phyloP scores from a whole-genome alignment of 2,797 vertebrate species.

The Gouania willdenowi region DNA sequence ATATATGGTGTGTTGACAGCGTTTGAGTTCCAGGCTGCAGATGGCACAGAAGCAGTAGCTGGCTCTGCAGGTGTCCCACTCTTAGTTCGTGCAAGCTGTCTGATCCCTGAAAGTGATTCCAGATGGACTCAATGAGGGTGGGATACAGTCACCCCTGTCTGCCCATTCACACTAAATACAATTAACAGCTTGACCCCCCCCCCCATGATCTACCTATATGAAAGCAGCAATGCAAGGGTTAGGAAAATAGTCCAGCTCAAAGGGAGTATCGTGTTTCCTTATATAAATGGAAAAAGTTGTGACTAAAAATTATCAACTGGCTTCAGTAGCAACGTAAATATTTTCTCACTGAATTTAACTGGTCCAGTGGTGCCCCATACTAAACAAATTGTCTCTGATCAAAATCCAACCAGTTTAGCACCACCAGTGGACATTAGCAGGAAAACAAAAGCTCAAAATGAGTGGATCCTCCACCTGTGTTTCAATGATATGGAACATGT shows the following conservation, averaged over 20 bases:
- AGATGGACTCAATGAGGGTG: slow-evolving; percentile 67
- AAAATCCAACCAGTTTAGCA: slow-evolving; percentile 12
- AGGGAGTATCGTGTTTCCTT: slow-evolving; percentile 59
- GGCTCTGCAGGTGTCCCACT: slow-evolving; percentile 66
- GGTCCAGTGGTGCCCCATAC: slow-evolving; percentile 17
- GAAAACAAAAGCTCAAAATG: too few species aligned
- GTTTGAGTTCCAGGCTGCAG: slow-evolving; percentile 37
- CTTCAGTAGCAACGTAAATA: slow-evolving; percentile 54
- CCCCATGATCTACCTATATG: slow-evolving; percentile 57
- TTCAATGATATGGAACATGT: slow-evolving; percentile 90
- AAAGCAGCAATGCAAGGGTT: slow-evolving; percentile 59
- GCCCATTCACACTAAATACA: slow-evolving; percentile 67
- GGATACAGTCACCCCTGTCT: slow-evolving; percentile 54
- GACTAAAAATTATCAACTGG: slow-evolving; percentile 53
- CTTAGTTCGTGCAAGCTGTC: slow-evolving; percentile 62
- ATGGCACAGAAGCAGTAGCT: slow-evolving; percentile 53
- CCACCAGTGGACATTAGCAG: too few species aligned
- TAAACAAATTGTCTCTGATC: slow-evolving; percentile 23
- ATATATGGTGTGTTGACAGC: slow-evolving; percentile 29
- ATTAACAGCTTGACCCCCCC: slow-evolving; percentile 66
- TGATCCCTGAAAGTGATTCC: slow-evolving; percentile 75
- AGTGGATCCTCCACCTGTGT: slow-evolving; percentile 83
- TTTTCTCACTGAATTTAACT: slow-evolving; percentile 29
- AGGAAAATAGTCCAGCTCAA: slow-evolving; percentile 57
- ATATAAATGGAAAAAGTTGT: slow-evolving; percentile 61